Conservation (phyloP, 2,797 vertebrate genomes). For the Neosilurus hyrtlii region DNA sequence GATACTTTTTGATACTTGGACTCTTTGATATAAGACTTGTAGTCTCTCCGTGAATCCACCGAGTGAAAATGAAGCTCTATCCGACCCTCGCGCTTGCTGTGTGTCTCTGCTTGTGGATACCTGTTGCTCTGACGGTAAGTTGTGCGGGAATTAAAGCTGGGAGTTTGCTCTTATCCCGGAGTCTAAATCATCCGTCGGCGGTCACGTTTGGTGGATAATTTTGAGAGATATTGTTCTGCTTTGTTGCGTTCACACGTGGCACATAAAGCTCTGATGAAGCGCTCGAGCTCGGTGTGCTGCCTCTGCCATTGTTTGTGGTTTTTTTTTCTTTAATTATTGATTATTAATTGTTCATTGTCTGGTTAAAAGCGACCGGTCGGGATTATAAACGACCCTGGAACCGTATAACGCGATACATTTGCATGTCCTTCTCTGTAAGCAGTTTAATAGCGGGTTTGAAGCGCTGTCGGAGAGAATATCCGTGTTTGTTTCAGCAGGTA, state of each 20-base stretch:
- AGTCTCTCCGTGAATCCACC: not conserved
- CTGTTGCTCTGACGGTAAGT: conserved; percentile 51
- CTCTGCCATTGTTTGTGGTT: no score
- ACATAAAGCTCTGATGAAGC: not conserved
- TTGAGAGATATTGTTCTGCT: not conserved
- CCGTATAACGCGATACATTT: no score
- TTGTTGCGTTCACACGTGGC: conserved; percentile 5
- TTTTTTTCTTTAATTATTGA: no score
- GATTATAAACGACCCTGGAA: not conserved
- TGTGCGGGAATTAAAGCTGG: not conserved
- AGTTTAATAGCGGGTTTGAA: no score
- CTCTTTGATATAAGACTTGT: not conserved
- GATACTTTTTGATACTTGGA: not conserved
- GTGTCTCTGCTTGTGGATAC: conserved; percentile 47
- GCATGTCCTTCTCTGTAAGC: no score
- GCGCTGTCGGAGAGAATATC: not conserved
- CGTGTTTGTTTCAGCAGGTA: not conserved
- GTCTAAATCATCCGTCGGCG: not conserved
- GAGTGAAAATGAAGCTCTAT: conserved; percentile 41
- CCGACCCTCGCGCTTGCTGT: conserved; percentile 26
- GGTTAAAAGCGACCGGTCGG: not conserved
- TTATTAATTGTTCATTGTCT: not conserved
- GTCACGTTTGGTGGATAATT: not conserved
- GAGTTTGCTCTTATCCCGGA: not conserved
- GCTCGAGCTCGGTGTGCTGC: not conserved